A percentile compares a stretch with the other conserved stretches of the same genome.
phyloP scores from a whole-genome alignment of 2,888 invertebrate species.

The Malthinus seriepunctatus region DNA sequence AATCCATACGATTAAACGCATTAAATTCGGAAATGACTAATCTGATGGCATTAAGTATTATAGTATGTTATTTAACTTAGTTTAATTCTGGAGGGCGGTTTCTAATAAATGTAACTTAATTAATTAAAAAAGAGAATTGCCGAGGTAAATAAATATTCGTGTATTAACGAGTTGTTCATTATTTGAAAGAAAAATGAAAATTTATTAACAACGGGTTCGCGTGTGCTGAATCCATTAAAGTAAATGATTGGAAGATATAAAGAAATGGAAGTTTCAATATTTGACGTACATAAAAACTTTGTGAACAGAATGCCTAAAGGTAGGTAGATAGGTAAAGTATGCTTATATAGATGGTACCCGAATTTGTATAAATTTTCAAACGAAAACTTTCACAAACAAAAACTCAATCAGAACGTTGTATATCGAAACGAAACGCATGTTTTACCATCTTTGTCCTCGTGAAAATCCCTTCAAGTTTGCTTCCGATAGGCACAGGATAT shows the following conservation, averaged over 20 bases:
- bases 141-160: too few relatives aligned
- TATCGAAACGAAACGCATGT: conserved; percentile 10
- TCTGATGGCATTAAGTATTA: too few relatives aligned
- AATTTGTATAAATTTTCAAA: conserved; percentile 10
- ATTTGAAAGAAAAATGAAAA: too few relatives aligned
- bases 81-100: too few relatives aligned
- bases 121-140: too few relatives aligned
- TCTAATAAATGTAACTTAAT: too few relatives aligned
- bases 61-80: too few relatives aligned
- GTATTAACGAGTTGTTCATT: too few relatives aligned
- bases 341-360: conserved; percentile 7
- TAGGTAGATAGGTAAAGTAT: conserved; percentile 6
- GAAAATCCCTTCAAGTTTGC: conserved; percentile 20
- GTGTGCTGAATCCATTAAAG: conserved; percentile 13
- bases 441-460: conserved; percentile 6
- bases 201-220: not conserved
- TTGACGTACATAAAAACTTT: conserved; percentile 14
- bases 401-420: conserved; percentile 10
- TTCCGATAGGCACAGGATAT: conserved; percentile 29
- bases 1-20: too few relatives aligned
- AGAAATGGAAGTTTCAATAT: conserved; percentile 13
- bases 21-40: too few relatives aligned
- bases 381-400: conserved; percentile 20
- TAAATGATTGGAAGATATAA: conserved; percentile 10
- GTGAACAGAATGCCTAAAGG: conserved; percentile 13